A percentile compares a stretch with the other conserved stretches of the same genome.
phyloP scores from a whole-genome alignment of 2,113 vertebrate genomes.

The Hippoglossus stenolepis region DNA sequence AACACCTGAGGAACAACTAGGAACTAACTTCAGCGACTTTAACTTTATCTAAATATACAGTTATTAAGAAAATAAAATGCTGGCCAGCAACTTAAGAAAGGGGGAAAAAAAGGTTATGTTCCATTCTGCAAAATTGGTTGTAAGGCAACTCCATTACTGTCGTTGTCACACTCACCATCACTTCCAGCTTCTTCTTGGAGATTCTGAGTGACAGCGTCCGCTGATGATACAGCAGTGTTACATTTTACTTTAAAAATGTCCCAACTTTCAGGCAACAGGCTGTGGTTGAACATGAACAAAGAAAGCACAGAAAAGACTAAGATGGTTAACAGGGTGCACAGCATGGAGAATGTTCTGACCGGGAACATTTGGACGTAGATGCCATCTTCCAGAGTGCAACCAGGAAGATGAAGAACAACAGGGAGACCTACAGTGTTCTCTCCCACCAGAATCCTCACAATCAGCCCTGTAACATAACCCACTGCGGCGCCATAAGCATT shows the following conservation, averaged over 20 bases:
- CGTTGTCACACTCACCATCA: conserved; percentile 22
- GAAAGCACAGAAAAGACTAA: conserved; percentile 64
- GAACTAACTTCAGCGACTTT: no score
- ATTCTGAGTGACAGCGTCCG: background rate
- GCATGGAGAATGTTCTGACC: conserved; percentile 77
- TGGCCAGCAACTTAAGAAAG: background rate
- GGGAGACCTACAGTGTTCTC: conserved; percentile 70
- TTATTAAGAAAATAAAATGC: no score
- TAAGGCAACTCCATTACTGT: conserved; percentile 2
- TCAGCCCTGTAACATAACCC: conserved; percentile 74
- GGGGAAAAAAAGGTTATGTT: background rate
- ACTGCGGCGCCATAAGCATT: conserved; percentile 54
- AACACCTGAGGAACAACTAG: no score
- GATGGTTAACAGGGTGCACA: conserved; percentile 62
- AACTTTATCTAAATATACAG: no score
- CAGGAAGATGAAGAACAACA: conserved; percentile 67
- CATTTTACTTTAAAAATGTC: conserved; percentile 73
- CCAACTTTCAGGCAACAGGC: conserved; percentile 74
- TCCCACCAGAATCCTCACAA: conserved; percentile 78
- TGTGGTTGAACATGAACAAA: conserved; percentile 67
- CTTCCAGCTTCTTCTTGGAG: conserved; percentile 5
- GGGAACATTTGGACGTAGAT: conserved; percentile 77
- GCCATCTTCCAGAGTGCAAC: conserved; percentile 63
- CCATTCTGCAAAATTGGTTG: conserved; percentile 21
- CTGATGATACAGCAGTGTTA: background rate